Conservation (phyloP, 2,888 invertebrate species). For the Clitarchus hookeri region DNA sequence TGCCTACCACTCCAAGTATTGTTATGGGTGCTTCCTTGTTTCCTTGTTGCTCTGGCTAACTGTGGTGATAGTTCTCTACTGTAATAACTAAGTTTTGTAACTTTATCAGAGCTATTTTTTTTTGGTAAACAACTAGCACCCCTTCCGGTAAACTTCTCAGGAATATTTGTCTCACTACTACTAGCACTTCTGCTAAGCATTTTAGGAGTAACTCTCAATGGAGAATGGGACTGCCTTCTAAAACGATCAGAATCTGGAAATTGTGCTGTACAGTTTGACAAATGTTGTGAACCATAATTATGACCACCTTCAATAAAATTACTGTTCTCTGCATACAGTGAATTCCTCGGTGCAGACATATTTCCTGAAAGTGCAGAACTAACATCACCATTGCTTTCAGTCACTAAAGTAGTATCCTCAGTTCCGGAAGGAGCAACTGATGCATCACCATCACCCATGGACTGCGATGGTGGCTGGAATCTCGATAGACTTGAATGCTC, state of each 20-base stretch:
- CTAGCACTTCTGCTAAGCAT: slow-evolving; percentile 14
- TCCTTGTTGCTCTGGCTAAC: not conserved
- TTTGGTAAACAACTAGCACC: not conserved
- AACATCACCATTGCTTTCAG: not conserved
- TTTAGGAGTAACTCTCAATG: not conserved
- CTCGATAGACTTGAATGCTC: not conserved
- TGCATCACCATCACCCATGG: not conserved
- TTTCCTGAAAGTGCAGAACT: not conserved
- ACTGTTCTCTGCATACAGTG: not conserved
- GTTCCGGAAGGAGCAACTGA: not conserved
- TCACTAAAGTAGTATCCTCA: no score
- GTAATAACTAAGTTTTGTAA: not conserved
- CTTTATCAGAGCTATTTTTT: not conserved
- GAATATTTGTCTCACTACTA: not conserved
- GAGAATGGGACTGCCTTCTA: slow-evolving; percentile 20
- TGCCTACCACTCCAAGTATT: slow-evolving; percentile 78
- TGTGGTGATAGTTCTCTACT: not conserved
- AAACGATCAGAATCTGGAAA: slow-evolving; percentile 41
- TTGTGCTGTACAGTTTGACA: slow-evolving; percentile 47
- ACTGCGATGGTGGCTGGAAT: not conserved
- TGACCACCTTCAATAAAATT: not conserved
- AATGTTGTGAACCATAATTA: not conserved
- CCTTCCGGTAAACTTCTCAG: not conserved
- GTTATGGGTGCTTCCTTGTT: slow-evolving; percentile 51
- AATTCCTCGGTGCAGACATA: not conserved